Conservation (phyloP, 2,888 invertebrate species). For the Polymixis lichenea region DNA sequence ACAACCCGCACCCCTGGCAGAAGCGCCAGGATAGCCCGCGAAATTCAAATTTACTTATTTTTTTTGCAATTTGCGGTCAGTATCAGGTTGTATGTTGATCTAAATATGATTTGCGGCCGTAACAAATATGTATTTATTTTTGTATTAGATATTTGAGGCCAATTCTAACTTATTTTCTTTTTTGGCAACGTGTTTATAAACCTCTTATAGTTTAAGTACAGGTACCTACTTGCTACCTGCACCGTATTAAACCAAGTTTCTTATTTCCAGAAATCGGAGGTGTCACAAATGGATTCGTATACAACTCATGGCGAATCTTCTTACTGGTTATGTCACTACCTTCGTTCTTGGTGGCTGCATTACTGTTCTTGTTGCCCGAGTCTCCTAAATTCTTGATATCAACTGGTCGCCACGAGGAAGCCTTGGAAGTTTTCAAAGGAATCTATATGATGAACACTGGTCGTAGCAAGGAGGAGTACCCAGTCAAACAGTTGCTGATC, state of each 20-base stretch:
- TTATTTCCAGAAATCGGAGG: conserved; percentile 92
- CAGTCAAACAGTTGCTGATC: conserved; percentile 93
- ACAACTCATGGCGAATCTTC: conserved; percentile 98
- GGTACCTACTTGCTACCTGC: background rate
- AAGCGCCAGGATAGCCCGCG: too few relatives aligned
- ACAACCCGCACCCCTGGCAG: too few relatives aligned
- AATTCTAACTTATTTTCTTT: too few relatives aligned
- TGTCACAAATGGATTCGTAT: conserved; percentile 92
- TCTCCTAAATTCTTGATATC: conserved; percentile 97
- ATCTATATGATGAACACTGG: conserved; percentile 96
- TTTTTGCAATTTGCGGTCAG: too few relatives aligned
- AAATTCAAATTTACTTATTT: too few relatives aligned
- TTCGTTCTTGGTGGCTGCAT: conserved; percentile 95
- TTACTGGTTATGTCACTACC: conserved; percentile 96
- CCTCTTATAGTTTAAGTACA: background rate
- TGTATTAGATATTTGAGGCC: too few relatives aligned
- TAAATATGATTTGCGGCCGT: too few relatives aligned
- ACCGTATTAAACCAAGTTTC: background rate
- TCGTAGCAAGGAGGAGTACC: conserved; percentile 93
- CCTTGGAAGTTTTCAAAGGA: conserved; percentile 94
- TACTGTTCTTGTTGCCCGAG: conserved; percentile 96
- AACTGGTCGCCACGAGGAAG: conserved; percentile 94
- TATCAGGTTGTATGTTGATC: too few relatives aligned
- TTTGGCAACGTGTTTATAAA: background rate
- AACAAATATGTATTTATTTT: too few relatives aligned